These are phyloP conservation scores for Alouatta palliata DNA, from an alignment of 2,113 vertebrate genomes.

Conservation along the genomic window DNA sequence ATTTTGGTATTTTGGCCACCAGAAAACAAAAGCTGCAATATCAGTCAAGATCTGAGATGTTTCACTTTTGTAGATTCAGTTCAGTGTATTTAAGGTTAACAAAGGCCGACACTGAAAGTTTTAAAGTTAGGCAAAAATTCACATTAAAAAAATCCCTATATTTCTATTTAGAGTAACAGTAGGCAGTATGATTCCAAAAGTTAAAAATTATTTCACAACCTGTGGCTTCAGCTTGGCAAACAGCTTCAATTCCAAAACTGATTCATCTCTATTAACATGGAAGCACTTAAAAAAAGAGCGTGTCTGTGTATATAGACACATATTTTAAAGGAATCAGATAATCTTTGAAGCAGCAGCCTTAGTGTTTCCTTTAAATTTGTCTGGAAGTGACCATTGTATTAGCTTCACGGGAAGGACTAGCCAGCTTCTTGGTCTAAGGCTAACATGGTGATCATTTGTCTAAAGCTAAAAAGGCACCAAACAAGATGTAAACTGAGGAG, in stretches of 20 bases:
- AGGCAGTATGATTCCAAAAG: constrained; percentile 90
- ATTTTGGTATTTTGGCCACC: constrained; percentile 84
- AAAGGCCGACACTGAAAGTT: constrained; percentile 87
- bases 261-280: constrained; percentile 92
- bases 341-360: constrained; percentile 95
- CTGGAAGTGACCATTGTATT: constrained; percentile 81
- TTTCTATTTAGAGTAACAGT: constrained; percentile 90
- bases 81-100: constrained; percentile 90
- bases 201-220: constrained; percentile 90
- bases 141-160: constrained; percentile 85
- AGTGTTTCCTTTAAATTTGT: constrained; percentile 90
- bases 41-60: constrained; percentile 82
- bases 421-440: constrained; percentile 89
- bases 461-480: constrained; percentile 92
- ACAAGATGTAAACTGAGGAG: constrained; percentile 89
- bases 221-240: constrained; percentile 87
- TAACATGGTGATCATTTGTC: constrained; percentile 90
- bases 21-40: constrained; percentile 86
- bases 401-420: constrained; percentile 82
- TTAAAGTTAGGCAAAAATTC: constrained; percentile 87
- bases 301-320: constrained; percentile 46
- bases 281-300: constrained; percentile 85
- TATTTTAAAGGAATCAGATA: constrained; percentile 82
- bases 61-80: constrained; percentile 86
- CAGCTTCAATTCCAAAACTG: constrained; percentile 87